Conservation (phyloP, 2,888 invertebrate species). For the Scaptomyza polygonia region DNA sequence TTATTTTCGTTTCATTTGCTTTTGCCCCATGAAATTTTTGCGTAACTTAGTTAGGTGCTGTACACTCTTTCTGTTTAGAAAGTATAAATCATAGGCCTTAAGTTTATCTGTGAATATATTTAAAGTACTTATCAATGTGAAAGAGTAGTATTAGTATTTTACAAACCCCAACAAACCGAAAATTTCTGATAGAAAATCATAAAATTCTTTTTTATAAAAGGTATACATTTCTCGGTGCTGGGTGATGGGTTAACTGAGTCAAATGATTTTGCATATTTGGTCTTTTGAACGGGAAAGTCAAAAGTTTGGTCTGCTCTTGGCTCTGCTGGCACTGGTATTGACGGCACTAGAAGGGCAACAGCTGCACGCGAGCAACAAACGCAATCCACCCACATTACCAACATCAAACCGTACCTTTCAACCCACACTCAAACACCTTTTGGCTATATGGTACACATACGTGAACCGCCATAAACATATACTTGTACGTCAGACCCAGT, state of each 20-base stretch:
- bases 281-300: slow-evolving; percentile 41
- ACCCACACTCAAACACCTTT: background rate
- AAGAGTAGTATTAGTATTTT: background rate
- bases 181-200: background rate
- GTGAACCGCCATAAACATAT: background rate
- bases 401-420: slow-evolving; percentile 5
- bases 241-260: background rate
- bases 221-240: slow-evolving; percentile 38
- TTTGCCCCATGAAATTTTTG: slow-evolving; percentile 7
- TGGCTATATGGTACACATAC: background rate
- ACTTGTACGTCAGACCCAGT: slow-evolving; percentile 62
- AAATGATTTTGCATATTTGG: slow-evolving; percentile 46
- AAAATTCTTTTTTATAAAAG: slow-evolving; percentile 20
- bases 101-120: background rate
- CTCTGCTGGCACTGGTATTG: slow-evolving; percentile 29
- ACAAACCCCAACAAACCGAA: background rate
- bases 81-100: slow-evolving; percentile 2
- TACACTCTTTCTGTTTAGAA: slow-evolving; percentile 12
- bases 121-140: background rate
- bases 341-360: slow-evolving; percentile 49
- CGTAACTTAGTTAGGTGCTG: slow-evolving; percentile 19
- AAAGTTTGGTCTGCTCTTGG: slow-evolving; percentile 44
- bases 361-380: slow-evolving; percentile 30
- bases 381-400: background rate
- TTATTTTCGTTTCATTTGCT: slow-evolving; percentile 19